phyloP scores from a whole-genome alignment of 2,797 vertebrate species.

The Hyperoplus immaculatus region DNA sequence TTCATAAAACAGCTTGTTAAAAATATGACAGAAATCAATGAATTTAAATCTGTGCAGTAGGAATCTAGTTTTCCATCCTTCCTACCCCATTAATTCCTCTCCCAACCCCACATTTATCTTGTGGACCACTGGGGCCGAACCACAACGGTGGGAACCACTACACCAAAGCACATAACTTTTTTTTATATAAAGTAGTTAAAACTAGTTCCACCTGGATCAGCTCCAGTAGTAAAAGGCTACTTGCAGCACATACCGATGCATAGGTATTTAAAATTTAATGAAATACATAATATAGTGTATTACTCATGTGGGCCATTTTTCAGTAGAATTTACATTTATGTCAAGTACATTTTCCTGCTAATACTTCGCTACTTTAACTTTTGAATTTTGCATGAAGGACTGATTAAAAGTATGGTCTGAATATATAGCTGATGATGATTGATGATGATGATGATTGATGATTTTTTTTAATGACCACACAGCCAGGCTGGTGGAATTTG shows the following conservation, averaged over 20 bases:
- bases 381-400: background rate
- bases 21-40: background rate
- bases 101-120: too few species aligned
- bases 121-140: background rate
- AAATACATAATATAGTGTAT: background rate
- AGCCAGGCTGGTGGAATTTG: too few species aligned
- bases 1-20: background rate
- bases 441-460: too few species aligned
- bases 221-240: background rate
- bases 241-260: background rate
- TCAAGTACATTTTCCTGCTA: background rate
- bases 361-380: background rate
- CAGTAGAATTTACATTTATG: background rate
- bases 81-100: background rate
- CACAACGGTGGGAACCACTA: background rate
- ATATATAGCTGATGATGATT: background rate
- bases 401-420: background rate
- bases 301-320: background rate
- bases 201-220: background rate
- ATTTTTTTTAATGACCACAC: too few species aligned
- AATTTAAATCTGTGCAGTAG: background rate
- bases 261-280: background rate
- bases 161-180: background rate
- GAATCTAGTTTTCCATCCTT: background rate
- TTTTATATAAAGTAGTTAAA: background rate